phyloP scores from a whole-genome alignment of 2,797 vertebrate genomes.

The Chiloscyllium punctatum region DNA sequence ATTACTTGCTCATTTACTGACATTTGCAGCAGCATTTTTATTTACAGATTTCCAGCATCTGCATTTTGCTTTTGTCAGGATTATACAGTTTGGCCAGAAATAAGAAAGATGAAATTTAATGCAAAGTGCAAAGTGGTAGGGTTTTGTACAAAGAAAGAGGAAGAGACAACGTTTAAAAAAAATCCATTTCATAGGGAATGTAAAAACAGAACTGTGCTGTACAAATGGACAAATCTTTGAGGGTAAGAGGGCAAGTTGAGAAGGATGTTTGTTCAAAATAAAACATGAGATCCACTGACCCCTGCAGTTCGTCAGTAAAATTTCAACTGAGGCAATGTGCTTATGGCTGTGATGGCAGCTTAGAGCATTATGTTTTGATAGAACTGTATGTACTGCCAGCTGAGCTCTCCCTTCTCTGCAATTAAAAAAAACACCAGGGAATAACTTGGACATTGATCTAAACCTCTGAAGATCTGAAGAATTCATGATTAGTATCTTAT shows the following conservation, averaged over 20 bases:
- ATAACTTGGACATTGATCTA: background rate
- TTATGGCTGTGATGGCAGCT: background rate
- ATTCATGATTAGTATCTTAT: background rate
- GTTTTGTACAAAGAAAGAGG: background rate
- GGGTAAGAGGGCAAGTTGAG: background rate
- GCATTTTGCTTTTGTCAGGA: too few species aligned
- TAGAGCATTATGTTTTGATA: background rate
- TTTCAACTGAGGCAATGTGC: background rate
- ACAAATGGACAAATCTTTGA: background rate
- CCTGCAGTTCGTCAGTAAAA: background rate
- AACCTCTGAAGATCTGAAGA: background rate
- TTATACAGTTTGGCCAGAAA: too few species aligned
- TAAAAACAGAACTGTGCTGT: background rate
- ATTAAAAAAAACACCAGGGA: background rate
- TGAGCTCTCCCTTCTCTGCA: background rate
- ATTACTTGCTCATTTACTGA: too few species aligned
- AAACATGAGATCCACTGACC: background rate
- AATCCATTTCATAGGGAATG: background rate
- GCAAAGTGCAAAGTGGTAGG: background rate
- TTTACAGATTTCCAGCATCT: too few species aligned
- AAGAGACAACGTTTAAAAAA: background rate
- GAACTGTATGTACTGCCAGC: background rate
- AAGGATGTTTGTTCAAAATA: background rate
- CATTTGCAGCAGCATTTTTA: too few species aligned
- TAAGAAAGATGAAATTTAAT: too few species aligned